phyloP scores from a whole-genome alignment of 2,113 vertebrate species.

The Labeo rohita region DNA sequence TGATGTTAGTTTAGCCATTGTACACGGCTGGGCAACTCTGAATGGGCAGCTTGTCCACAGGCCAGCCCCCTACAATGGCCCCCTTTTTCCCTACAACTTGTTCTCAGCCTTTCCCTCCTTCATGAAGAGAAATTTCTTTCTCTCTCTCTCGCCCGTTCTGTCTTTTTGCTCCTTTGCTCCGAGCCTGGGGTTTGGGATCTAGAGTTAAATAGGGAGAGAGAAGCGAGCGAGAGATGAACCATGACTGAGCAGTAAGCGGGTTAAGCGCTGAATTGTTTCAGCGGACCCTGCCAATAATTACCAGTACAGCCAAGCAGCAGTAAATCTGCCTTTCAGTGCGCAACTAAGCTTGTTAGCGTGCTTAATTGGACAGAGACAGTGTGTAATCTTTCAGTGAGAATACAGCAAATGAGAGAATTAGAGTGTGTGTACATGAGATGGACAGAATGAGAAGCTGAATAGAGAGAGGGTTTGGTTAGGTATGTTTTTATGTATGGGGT shows the following conservation, averaged over 20 bases:
- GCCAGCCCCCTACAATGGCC: slow-evolving; percentile 80
- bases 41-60: slow-evolving; percentile 80
- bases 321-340: slow-evolving; percentile 70
- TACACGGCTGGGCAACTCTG: slow-evolving; percentile 80
- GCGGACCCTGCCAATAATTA: slow-evolving; percentile 69
- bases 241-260: slow-evolving; percentile 70
- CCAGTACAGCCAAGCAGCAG: slow-evolving; percentile 60
- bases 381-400: slow-evolving; percentile 62
- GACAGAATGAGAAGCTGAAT: background rate
- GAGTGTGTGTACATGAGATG: slow-evolving; percentile 13
- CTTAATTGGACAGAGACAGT: slow-evolving; percentile 72
- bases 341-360: slow-evolving; percentile 70
- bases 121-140: slow-evolving; percentile 68
- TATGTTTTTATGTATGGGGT: background rate
- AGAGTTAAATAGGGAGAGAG: slow-evolving; percentile 56
- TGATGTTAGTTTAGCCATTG: slow-evolving; percentile 86
- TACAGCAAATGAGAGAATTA: slow-evolving; percentile 56
- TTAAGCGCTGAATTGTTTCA: slow-evolving; percentile 68
- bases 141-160: slow-evolving; percentile 52
- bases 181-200: slow-evolving; percentile 55
- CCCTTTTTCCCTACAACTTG: slow-evolving; percentile 77
- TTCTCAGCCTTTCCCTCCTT: slow-evolving; percentile 73
- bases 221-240: slow-evolving; percentile 61
- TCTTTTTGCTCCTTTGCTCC: slow-evolving; percentile 63
- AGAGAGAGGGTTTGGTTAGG: slow-evolving; percentile 15